These are phyloP conservation scores for Hestina assimilis DNA, from an alignment of 1,140 invertebrate species.

Conservation along the genomic window DNA sequence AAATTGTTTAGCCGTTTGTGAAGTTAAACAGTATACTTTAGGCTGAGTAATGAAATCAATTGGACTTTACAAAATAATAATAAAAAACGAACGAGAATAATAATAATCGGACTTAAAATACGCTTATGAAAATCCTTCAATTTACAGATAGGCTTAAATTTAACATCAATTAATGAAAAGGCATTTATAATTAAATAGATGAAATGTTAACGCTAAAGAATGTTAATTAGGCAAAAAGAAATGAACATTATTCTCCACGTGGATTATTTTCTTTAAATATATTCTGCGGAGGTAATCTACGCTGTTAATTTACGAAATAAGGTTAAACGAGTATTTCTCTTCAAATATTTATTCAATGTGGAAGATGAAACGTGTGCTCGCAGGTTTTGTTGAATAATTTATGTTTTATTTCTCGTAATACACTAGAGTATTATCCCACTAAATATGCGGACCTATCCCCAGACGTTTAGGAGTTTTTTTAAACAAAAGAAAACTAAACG, in stretches of 20 bases:
- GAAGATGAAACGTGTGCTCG: conserved; percentile 63
- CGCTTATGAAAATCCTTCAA: too few relatives aligned
- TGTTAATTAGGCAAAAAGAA: conserved; percentile 16
- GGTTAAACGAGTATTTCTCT: conserved; percentile 53
- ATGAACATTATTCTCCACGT: conserved; percentile 13
- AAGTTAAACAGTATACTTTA: too few relatives aligned
- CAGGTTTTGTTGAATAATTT: conserved; percentile 67
- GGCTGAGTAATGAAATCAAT: too few relatives aligned
- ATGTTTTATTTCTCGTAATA: conserved; percentile 57
- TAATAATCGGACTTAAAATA: too few relatives aligned
- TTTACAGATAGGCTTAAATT: neutral
- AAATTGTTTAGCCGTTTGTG: too few relatives aligned
- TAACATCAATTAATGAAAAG: neutral
- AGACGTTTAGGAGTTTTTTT: conserved; percentile 23
- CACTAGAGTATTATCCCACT: conserved; percentile 33
- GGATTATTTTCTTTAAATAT: conserved; percentile 33
- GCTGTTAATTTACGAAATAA: conserved; percentile 63
- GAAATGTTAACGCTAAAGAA: conserved; percentile 4
- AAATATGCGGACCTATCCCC: conserved; percentile 43
- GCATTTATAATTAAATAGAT: neutral
- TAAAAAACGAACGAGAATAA: too few relatives aligned
- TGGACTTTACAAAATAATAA: too few relatives aligned
- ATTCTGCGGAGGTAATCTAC: conserved; percentile 43
- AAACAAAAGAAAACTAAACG: neutral
- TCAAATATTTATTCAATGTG: conserved; percentile 65